Percentiles rank a stretch among this genome's conserved stretches.
phyloP scores from a whole-genome alignment of 2,797 vertebrate species.

The Phoeniculus purpureus region DNA sequence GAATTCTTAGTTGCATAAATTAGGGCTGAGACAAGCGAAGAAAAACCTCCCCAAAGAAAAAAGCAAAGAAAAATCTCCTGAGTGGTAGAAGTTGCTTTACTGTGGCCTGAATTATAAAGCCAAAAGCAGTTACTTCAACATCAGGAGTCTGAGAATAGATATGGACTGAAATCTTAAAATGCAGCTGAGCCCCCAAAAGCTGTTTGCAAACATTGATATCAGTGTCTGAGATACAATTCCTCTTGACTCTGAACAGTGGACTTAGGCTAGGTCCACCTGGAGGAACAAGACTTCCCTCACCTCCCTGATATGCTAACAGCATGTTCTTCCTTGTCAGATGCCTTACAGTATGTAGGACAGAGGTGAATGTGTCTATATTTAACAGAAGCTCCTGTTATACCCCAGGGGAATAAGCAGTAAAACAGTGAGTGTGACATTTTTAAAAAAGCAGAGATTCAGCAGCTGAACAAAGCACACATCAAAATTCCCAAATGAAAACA shows the following conservation, averaged over 20 bases:
- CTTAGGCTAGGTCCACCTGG: background rate
- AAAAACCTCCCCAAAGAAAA: background rate
- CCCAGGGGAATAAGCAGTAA: background rate
- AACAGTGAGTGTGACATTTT: background rate
- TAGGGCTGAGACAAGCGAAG: background rate
- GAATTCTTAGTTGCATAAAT: background rate
- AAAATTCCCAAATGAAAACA: background rate
- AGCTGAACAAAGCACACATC: background rate
- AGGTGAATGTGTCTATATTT: background rate
- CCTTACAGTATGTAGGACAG: background rate
- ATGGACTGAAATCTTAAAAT: background rate
- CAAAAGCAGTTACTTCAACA: background rate
- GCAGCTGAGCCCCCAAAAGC: background rate
- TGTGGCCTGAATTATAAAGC: background rate
- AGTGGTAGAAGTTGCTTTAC: background rate
- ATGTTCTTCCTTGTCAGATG: background rate
- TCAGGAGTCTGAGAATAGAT: background rate
- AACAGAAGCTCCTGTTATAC: background rate
- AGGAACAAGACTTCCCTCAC: background rate
- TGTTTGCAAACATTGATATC: background rate
- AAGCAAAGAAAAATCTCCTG: background rate
- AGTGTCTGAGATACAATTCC: background rate
- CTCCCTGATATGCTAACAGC: background rate
- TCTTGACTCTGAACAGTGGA: background rate
- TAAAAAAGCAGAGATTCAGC: background rate